Conservation (phyloP, 2,888 invertebrate species). For the Perizoma flavofasciatum region DNA sequence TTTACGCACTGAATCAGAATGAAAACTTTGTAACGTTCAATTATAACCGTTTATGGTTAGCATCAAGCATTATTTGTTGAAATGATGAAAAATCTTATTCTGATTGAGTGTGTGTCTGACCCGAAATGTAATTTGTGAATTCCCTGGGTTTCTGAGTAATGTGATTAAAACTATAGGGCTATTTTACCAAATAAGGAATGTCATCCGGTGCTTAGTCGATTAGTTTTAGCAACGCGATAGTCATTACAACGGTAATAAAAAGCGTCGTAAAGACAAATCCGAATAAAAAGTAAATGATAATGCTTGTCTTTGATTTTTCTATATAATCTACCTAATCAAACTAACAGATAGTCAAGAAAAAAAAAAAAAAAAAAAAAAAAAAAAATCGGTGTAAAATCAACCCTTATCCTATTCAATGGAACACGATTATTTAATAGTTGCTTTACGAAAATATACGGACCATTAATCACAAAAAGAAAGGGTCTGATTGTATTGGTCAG, state of each 20-base stretch:
- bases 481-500: conserved; percentile 85
- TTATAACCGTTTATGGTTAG: not conserved
- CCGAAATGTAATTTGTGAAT: conserved; percentile 21
- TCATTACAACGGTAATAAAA: conserved; percentile 56
- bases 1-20: conserved; percentile 24
- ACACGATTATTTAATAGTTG: not conserved
- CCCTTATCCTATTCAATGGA: not conserved
- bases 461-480: conserved; percentile 65
- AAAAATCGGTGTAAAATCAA: conserved; percentile 4
- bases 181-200: conserved; percentile 75
- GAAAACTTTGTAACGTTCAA: conserved; percentile 3
- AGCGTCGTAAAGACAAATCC: conserved; percentile 58
- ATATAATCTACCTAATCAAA: not conserved
- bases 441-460: not conserved
- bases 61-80: not conserved
- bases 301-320: conserved; percentile 32
- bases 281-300: conserved; percentile 50
- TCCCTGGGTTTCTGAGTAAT: conserved; percentile 35
- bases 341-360: not conserved
- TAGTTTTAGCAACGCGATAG: conserved; percentile 59
- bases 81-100: conserved; percentile 11
- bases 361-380: not conserved
- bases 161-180: conserved; percentile 55
- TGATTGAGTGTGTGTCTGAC: conserved; percentile 35
- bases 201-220: conserved; percentile 41